Percentiles rank a stretch among this genome's conserved stretches.
These are phyloP conservation scores for Xylota segnis DNA, from an alignment of 2,888 invertebrate species.

Conservation along the genomic window DNA sequence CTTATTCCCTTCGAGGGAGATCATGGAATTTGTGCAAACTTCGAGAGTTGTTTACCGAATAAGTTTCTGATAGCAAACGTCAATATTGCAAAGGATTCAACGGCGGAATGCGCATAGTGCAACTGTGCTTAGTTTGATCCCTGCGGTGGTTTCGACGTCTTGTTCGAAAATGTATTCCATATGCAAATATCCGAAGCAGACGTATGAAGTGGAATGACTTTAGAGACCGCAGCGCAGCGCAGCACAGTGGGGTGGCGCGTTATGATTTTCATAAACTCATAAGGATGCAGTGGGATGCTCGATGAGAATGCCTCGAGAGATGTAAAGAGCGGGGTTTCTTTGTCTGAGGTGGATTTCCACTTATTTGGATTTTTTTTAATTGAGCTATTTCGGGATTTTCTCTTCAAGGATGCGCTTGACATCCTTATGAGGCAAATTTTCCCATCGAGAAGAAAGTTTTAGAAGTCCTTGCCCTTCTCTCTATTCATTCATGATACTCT, in stretches of 20 bases:
- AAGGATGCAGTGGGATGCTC: conserved; percentile 19
- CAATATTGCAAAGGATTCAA: conserved; percentile 44
- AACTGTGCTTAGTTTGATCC: conserved; percentile 59
- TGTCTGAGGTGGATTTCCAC: conserved; percentile 51
- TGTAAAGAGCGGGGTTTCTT: conserved; percentile 1
- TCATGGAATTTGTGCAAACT: conserved; percentile 59
- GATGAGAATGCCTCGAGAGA: conserved; percentile 38
- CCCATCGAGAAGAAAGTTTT: too few species aligned
- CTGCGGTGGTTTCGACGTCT: conserved; percentile 58
- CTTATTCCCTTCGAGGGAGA: conserved; percentile 52
- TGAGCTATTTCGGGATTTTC: conserved; percentile 35
- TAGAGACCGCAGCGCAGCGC: neutral
- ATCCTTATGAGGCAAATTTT: too few species aligned
- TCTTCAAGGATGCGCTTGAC: neutral
- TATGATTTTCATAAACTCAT: conserved; percentile 58
- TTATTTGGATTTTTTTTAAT: conserved; percentile 37
- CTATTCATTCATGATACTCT: too few species aligned
- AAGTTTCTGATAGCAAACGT: conserved; percentile 73
- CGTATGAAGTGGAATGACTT: conserved; percentile 24
- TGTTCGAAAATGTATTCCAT: conserved; percentile 65
- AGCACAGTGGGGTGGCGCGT: neutral
- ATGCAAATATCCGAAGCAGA: conserved; percentile 58
- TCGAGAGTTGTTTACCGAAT: conserved; percentile 67
- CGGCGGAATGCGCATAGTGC: conserved; percentile 2
- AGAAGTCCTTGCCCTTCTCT: too few species aligned